phyloP scores from a whole-genome alignment of 2,888 invertebrate genomes.

The Norana najaformis region DNA sequence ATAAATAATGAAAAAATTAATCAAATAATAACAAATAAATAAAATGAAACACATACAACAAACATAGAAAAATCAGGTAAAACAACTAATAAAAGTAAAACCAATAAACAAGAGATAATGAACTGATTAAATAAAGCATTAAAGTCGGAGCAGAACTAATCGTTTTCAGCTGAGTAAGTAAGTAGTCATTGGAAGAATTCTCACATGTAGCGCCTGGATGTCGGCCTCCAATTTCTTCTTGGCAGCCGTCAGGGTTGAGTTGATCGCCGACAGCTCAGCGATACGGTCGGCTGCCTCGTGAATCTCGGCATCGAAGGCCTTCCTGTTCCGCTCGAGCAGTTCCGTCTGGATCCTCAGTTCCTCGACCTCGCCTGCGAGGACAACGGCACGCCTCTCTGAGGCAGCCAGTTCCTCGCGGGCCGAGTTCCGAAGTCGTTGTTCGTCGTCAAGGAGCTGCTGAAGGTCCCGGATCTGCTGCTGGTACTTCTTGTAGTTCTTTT shows the following conservation, averaged over 20 bases:
- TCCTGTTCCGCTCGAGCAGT: slow-evolving; percentile 89
- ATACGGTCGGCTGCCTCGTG: slow-evolving; percentile 96
- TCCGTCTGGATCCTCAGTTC: slow-evolving; percentile 95
- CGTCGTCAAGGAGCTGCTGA: slow-evolving; percentile 93
- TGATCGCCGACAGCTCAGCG: slow-evolving; percentile 92
- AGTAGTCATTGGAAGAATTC: not conserved
- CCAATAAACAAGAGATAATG: slow-evolving; percentile 41
- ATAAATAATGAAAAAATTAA: too few relatives aligned
- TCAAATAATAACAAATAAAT: too few relatives aligned
- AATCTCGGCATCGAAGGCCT: slow-evolving; percentile 95
- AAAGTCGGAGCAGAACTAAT: too few relatives aligned
- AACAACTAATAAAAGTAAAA: too few relatives aligned
- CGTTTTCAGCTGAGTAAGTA: too few relatives aligned
- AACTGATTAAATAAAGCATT: slow-evolving; percentile 63
- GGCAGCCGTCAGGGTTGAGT: slow-evolving; percentile 89
- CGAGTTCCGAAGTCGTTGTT: slow-evolving; percentile 78
- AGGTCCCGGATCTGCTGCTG: slow-evolving; percentile 71
- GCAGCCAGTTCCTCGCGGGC: slow-evolving; percentile 95
- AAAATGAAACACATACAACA: not conserved
- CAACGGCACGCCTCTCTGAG: slow-evolving; percentile 91
- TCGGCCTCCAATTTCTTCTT: slow-evolving; percentile 99
- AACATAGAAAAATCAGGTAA: too few relatives aligned
- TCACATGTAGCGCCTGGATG: slow-evolving; percentile 79
- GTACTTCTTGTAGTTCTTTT: slow-evolving; percentile 99
- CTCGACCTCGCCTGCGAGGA: slow-evolving; percentile 95